These are phyloP conservation scores for Tipula lateralis DNA, from an alignment of 2,888 invertebrate genomes.

Conservation along the genomic window DNA sequence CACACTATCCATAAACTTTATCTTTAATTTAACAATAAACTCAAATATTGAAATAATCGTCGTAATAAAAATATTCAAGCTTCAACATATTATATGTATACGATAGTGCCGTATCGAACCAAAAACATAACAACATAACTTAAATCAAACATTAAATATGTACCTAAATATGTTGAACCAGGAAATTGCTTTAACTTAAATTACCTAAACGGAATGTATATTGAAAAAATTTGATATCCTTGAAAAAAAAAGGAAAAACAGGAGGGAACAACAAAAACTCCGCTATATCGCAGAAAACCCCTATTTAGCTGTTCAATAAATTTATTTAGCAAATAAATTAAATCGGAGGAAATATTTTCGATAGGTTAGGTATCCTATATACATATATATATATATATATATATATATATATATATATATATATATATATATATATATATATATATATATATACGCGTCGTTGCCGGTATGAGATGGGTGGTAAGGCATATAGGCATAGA, in stretches of 20 bases:
- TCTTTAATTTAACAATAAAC: background rate
- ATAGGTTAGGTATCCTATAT: slow-evolving; percentile 20
- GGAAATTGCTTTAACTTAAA: slow-evolving; percentile 24
- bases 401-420: too few relatives aligned
- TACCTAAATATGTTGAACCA: slow-evolving; percentile 24
- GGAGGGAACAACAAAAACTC: background rate
- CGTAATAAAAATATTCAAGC: background rate
- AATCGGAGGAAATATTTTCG: background rate
- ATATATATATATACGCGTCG: background rate
- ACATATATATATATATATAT: too few relatives aligned
- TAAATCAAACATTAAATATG: slow-evolving; percentile 24
- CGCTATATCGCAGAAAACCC: background rate
- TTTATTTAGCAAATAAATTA: slow-evolving; percentile 24
- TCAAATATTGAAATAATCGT: background rate
- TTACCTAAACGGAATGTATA: slow-evolving; percentile 19
- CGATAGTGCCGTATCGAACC: background rate
- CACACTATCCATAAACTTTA: background rate
- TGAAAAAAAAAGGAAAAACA: background rate
- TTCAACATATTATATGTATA: background rate
- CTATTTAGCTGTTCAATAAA: slow-evolving; percentile 24
- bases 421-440: too few relatives aligned
- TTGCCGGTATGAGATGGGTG: background rate
- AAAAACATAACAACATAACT: slow-evolving; percentile 15
- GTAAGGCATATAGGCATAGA: background rate
- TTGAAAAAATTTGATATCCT: background rate